These are phyloP conservation scores for Drosophila lini DNA, from an alignment of 1,140 invertebrate species.

Conservation along the genomic window DNA sequence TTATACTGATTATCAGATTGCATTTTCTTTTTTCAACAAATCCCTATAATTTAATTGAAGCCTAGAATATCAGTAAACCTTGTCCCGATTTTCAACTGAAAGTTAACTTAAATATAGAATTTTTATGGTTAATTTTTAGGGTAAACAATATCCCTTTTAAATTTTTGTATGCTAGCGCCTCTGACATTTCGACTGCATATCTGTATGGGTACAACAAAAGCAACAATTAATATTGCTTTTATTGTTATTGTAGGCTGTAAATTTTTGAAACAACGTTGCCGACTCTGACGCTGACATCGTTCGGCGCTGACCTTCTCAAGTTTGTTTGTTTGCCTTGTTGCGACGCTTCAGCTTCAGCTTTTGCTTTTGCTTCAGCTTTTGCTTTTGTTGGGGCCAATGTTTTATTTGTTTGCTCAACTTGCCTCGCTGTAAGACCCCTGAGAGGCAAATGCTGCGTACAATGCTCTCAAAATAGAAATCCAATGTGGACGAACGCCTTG, in stretches of 20 bases:
- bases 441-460: slow-evolving; percentile 31
- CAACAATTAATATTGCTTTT: slow-evolving; percentile 46
- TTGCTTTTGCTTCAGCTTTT: slow-evolving; percentile 16
- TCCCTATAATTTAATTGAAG: neutral
- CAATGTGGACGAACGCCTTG: slow-evolving; percentile 42
- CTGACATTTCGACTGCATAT: slow-evolving; percentile 30
- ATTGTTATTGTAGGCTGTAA: slow-evolving; percentile 73
- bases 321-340: slow-evolving; percentile 55
- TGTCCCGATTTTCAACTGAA: neutral
- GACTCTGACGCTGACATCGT: slow-evolving; percentile 39
- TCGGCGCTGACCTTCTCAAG: slow-evolving; percentile 76
- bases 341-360: slow-evolving; percentile 15
- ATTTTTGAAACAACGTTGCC: slow-evolving; percentile 50
- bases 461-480: slow-evolving; percentile 40
- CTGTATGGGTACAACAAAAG: slow-evolving; percentile 7
- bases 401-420: slow-evolving; percentile 69
- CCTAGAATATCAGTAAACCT: no score
- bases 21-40: no score
- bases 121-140: neutral
- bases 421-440: slow-evolving; percentile 20
- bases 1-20: no score
- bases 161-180: slow-evolving; percentile 6
- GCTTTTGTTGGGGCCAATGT: slow-evolving; percentile 46
- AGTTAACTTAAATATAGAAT: neutral
- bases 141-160: slow-evolving; percentile 6